Conservation (phyloP, 2,888 invertebrate species). For the Ptilodon capucinus region DNA sequence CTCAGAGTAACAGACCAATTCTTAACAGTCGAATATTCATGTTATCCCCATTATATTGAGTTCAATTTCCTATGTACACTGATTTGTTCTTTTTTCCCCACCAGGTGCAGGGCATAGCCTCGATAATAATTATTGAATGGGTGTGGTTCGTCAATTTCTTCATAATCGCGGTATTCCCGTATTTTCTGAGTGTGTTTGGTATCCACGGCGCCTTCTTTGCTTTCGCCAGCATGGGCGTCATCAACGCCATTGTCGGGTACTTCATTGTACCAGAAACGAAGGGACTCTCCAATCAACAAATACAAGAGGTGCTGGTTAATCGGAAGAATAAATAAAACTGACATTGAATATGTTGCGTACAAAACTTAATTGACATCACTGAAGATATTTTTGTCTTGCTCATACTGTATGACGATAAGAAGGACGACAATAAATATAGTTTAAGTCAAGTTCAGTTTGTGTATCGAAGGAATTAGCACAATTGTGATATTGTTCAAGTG, state of each 20-base stretch:
- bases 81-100: no score
- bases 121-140: slow-evolving; percentile 64
- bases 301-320: slow-evolving; percentile 47
- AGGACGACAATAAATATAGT: no score
- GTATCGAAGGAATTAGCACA: no score
- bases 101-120: slow-evolving; percentile 68
- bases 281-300: slow-evolving; percentile 64
- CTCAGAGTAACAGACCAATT: no score
- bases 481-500: no score
- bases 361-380: no score
- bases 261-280: slow-evolving; percentile 75
- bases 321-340: slow-evolving; percentile 23
- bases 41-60: no score
- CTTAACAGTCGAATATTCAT: no score
- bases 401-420: no score
- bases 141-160: slow-evolving; percentile 72
- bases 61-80: not conserved
- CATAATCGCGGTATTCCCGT: slow-evolving; percentile 66
- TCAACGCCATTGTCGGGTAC: slow-evolving; percentile 48
- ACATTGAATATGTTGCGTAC: no score
- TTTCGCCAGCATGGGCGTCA: slow-evolving; percentile 51
- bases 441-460: no score
- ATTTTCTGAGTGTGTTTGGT: slow-evolving; percentile 48
- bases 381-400: no score
- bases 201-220: slow-evolving; percentile 64